Evolutionary conservation across 64 coral and sea anemone genomes (phyloP).

Genomic region (Platygyra sinensis): DNA sequence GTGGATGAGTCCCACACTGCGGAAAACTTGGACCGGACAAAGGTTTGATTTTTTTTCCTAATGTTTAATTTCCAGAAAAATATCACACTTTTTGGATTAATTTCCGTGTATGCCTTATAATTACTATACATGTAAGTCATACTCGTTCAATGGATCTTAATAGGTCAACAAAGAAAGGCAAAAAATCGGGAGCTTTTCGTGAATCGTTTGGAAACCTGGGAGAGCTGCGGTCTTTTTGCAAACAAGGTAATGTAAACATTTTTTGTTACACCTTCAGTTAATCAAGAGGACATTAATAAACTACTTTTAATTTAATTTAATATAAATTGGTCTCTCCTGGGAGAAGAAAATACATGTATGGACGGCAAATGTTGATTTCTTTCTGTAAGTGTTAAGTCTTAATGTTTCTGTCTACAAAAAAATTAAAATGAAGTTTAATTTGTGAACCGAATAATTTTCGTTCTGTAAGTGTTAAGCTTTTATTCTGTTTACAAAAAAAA

Average conservation of each 20-base stretch:
- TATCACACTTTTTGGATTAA: background rate
- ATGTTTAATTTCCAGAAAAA: background rate
- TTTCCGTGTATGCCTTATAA: background rate
- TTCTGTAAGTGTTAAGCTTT: no score
- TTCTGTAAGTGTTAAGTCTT: no score
- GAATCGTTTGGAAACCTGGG: background rate
- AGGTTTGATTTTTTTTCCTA: background rate
- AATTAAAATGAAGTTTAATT: no score
- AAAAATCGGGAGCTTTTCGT: background rate
- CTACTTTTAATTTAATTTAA: background rate
- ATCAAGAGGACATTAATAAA: no score
- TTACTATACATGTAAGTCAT: background rate
- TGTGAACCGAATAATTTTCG: no score
- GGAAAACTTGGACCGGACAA: conserved; percentile 50
- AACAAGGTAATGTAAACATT: background rate
- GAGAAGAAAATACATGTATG: no score
- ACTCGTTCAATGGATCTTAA: background rate
- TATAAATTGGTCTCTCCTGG: no score
- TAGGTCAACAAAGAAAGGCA: background rate
- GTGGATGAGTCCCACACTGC: conserved; percentile 44
- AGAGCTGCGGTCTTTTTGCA: background rate
- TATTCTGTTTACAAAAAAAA: background rate
- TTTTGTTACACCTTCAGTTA: no score
- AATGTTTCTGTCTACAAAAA: no score
- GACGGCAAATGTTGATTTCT: no score